Conservation (phyloP, 2,888 invertebrate species). For the Amphipyra berbera region DNA sequence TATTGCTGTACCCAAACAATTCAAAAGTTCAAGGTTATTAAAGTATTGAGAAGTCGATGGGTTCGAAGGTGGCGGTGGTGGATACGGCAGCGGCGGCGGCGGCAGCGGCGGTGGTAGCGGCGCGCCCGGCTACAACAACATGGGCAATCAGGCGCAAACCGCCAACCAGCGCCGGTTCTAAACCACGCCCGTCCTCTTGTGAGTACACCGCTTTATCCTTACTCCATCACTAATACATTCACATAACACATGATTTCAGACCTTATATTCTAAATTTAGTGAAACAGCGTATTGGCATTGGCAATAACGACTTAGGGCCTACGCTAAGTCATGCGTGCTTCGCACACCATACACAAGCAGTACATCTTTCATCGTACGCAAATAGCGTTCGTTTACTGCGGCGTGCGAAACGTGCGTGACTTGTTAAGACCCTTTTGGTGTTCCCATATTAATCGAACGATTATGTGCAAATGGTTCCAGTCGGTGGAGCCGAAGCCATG, state of each 20-base stretch:
- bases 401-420: slow-evolving; percentile 40
- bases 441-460: slow-evolving; percentile 28
- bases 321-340: slow-evolving; percentile 27
- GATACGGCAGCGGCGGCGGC: slow-evolving; percentile 58
- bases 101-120: slow-evolving; percentile 60
- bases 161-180: slow-evolving; percentile 79
- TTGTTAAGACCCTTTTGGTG: slow-evolving; percentile 27
- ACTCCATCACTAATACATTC: slow-evolving; percentile 7
- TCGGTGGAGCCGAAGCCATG: neutral
- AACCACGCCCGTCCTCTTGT: slow-evolving; percentile 72
- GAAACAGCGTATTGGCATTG: slow-evolving; percentile 29
- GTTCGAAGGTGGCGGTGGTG: slow-evolving; percentile 53
- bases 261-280: slow-evolving; percentile 4
- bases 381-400: neutral
- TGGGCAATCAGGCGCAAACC: slow-evolving; percentile 60
- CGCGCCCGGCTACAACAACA: slow-evolving; percentile 72
- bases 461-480: neutral
- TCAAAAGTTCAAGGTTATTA: slow-evolving; percentile 23
- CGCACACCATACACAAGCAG: slow-evolving; percentile 8
- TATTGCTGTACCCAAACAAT: neutral
- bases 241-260: slow-evolving; percentile 9
- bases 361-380: no score
- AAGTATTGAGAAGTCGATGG: slow-evolving; percentile 50
- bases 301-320: slow-evolving; percentile 12
- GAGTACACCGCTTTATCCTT: slow-evolving; percentile 65